phyloP scores from a whole-genome alignment of 2,888 invertebrate species.

The Rambutsinella grinnellia region DNA sequence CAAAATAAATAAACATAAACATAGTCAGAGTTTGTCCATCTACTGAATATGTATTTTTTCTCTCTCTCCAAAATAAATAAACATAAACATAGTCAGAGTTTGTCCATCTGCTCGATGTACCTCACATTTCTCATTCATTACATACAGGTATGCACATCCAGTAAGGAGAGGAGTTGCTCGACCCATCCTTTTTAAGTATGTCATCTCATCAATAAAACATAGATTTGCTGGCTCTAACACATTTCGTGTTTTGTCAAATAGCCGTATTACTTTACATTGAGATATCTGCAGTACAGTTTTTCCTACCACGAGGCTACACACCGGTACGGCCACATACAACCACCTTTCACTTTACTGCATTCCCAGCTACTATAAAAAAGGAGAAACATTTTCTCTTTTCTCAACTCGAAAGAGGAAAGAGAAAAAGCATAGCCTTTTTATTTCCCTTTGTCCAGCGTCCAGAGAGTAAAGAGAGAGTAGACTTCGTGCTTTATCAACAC shows the following conservation, averaged over 20 bases:
- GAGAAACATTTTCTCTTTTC: slow-evolving; percentile 8
- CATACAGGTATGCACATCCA: no score
- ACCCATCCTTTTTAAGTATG: slow-evolving; percentile 46
- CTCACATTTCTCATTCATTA: no score
- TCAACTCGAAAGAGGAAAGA: no score
- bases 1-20: no score
- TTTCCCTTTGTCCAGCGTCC: neutral
- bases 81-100: no score
- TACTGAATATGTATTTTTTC: no score
- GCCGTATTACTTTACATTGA: slow-evolving; percentile 30
- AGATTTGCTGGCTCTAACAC: slow-evolving; percentile 48
- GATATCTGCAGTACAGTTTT: slow-evolving; percentile 21
- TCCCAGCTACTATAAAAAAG: slow-evolving; percentile 22
- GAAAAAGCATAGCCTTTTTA: neutral
- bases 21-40: no score
- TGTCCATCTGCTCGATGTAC: no score
- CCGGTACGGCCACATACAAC: slow-evolving; percentile 3
- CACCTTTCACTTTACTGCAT: slow-evolving; percentile 1
- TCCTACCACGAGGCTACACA: neutral
- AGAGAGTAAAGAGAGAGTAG: neutral
- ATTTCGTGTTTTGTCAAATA: slow-evolving; percentile 30
- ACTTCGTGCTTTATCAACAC: no score
- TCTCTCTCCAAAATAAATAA: no score
- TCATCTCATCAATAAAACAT: slow-evolving; percentile 58
- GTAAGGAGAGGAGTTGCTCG: no score